Percentiles rank a stretch among this genome's conserved stretches.
Evolutionary conservation across 37 sponge, comb jelly and placozoan species (phyloP).

Genomic region (Eunapius fragilis): DNA sequence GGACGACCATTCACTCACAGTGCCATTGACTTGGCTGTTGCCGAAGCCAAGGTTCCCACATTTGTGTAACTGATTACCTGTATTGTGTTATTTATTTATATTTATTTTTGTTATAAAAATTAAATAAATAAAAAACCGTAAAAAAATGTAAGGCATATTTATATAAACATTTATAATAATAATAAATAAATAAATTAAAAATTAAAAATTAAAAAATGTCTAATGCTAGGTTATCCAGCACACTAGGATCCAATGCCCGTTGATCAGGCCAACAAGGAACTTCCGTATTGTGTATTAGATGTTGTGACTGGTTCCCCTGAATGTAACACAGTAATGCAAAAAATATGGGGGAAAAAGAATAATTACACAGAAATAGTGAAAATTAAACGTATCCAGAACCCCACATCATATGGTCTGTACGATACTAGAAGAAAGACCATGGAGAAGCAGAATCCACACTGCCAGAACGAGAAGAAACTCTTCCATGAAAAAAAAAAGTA

Average conservation of each 20-base stretch:
- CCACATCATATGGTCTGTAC: conserved; percentile 19
- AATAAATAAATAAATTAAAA: too few species aligned
- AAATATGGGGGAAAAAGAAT: background rate
- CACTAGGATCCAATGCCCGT: conserved; percentile 40
- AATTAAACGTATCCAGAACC: conserved; percentile 30
- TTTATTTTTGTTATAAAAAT: too few species aligned
- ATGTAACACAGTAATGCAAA: conserved; percentile 16
- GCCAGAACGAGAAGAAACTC: conserved; percentile 14
- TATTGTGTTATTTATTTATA: too few species aligned
- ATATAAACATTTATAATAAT: too few species aligned
- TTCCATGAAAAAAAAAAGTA: conserved; percentile 22
- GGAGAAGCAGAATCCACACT: conserved; percentile 11
- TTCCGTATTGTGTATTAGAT: conserved; percentile 6
- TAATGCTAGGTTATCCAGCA: conserved; percentile 2
- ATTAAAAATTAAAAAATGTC: too few species aligned
- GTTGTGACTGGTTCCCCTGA: conserved; percentile 10
- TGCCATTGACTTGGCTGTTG: too few species aligned
- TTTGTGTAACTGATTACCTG: too few species aligned
- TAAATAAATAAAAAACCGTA: too few species aligned
- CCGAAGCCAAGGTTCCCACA: too few species aligned
- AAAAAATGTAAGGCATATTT: too few species aligned
- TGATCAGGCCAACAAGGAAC: conserved; percentile 34
- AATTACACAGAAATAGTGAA: background rate
- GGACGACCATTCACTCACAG: too few species aligned
- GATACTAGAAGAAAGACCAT: conserved; percentile 5